Percentiles rank a stretch among this genome's conserved stretches.
Evolutionary conservation across 64 coral and sea anemone species (phyloP).

Genomic region (Cladopsammia gracilis): DNA sequence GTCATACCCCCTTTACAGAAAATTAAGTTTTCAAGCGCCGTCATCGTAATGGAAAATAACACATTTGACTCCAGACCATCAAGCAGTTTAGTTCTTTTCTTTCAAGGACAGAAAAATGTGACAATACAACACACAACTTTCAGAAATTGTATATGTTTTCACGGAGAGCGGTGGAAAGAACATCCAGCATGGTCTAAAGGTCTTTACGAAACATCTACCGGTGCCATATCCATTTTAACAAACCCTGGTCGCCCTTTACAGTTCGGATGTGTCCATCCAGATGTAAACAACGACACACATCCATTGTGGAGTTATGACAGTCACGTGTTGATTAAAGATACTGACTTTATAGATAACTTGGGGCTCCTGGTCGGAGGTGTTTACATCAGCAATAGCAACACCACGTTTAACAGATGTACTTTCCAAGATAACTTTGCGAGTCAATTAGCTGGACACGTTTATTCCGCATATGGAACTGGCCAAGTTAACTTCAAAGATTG

Average conservation of each 20-base stretch:
- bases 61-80: neutral
- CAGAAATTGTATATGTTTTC: neutral
- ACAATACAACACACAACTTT: neutral
- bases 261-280: neutral
- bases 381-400: neutral
- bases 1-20: neutral
- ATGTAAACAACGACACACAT: neutral
- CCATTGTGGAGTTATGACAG: neutral
- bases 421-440: slow-evolving; percentile 11
- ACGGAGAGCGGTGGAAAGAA: neutral
- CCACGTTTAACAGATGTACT: neutral
- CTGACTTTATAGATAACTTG: neutral
- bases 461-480: slow-evolving; percentile 24
- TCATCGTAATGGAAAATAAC: neutral
- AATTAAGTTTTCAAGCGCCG: neutral
- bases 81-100: neutral
- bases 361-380: neutral
- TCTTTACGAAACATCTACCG: neutral
- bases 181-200: neutral
- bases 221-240: neutral
- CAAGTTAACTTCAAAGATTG: slow-evolving; percentile 7
- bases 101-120: neutral
- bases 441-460: neutral
- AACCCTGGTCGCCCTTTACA: neutral
- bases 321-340: neutral